Percentiles rank a stretch among this genome's conserved stretches.
Evolutionary conservation across 2,797 vertebrate species (phyloP).

Genomic region (Threskiornis aethiopicus): DNA sequence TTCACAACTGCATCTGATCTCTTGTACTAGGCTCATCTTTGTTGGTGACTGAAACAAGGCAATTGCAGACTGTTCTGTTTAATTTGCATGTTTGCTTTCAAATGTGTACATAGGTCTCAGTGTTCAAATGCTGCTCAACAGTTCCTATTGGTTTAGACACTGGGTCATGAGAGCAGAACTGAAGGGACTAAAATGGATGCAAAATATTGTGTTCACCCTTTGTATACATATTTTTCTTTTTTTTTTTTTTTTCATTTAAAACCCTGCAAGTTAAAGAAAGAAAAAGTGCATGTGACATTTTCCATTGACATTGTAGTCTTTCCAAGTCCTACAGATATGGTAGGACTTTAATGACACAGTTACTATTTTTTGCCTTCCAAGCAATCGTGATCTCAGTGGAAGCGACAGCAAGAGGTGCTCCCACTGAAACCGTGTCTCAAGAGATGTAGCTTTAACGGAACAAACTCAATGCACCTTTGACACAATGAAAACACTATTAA

Average conservation of each 20-base stretch:
- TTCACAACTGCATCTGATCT: neutral
- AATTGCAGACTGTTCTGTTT: neutral
- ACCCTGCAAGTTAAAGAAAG: neutral
- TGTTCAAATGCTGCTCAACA: neutral
- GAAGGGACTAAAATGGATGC: neutral
- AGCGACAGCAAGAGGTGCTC: constrained; percentile 32
- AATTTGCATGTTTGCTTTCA: neutral
- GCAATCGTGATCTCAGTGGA: constrained; percentile 11
- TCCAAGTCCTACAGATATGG: neutral
- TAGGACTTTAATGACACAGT: constrained; percentile 14
- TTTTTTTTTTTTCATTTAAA: neutral
- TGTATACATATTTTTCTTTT: neutral
- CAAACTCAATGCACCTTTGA: constrained; percentile 7
- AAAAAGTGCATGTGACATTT: neutral
- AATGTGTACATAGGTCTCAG: neutral
- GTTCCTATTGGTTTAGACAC: neutral
- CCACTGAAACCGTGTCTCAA: constrained; percentile 9
- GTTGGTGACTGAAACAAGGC: neutral
- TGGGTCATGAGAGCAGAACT: neutral
- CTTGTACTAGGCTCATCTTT: neutral
- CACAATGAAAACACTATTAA: constrained; percentile 46
- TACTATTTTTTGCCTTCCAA: constrained; percentile 35
- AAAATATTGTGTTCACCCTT: neutral
- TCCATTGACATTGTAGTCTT: neutral
- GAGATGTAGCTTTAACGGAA: constrained; percentile 2